Evolutionary conservation across 1,140 invertebrate species (phyloP).

Genomic region (Bombus waltoni): DNA sequence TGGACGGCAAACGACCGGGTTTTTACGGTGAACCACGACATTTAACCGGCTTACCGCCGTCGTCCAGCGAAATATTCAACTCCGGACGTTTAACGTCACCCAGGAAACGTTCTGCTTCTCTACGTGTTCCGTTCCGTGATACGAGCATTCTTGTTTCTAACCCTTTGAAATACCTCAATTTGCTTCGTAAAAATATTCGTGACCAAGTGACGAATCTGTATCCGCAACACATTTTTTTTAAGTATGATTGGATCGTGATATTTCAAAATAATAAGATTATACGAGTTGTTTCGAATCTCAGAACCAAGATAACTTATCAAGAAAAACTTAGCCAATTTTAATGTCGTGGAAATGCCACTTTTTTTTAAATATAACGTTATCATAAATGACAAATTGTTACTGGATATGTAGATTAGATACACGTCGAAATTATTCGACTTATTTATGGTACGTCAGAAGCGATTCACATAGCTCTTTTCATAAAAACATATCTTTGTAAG

Average conservation of each 20-base stretch:
- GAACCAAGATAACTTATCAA: too few species aligned
- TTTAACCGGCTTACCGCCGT: conserved; percentile 80
- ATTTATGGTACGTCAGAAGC: too few species aligned
- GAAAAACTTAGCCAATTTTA: too few species aligned
- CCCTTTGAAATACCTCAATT: background rate
- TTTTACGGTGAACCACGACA: conserved; percentile 83
- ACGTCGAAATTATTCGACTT: too few species aligned
- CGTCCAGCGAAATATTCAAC: conserved; percentile 72
- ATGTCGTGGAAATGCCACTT: too few species aligned
- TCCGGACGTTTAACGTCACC: conserved; percentile 66
- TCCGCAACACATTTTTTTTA: background rate
- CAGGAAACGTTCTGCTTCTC: conserved; percentile 50
- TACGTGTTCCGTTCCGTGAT: conserved; percentile 1
- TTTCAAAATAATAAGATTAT: too few species aligned
- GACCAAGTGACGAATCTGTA: background rate
- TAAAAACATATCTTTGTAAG: too few species aligned
- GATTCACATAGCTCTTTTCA: too few species aligned
- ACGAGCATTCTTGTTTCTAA: background rate
- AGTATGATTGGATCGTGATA: background rate
- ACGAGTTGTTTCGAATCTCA: too few species aligned
- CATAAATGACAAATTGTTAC: too few species aligned
- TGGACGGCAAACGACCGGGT: conserved; percentile 72
- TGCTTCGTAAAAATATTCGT: background rate
- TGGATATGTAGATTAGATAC: too few species aligned
- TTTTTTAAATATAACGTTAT: too few species aligned